Conservation (phyloP, 2,113 vertebrate genomes). For the Pelecanoides urinatrix region DNA sequence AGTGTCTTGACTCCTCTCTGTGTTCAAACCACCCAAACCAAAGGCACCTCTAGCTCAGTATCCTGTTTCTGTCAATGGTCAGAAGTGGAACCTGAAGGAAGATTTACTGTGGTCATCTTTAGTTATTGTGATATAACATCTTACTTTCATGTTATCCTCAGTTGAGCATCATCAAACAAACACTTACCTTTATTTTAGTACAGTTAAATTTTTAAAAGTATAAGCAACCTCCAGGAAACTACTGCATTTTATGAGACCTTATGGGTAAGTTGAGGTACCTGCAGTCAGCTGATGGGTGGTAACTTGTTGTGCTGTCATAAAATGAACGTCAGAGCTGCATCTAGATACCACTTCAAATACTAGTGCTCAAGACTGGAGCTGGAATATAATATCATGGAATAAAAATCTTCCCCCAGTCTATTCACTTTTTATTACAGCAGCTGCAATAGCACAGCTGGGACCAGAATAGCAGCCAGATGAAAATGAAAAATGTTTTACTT, state of each 20-base stretch:
- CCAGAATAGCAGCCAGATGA: background rate
- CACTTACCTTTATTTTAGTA: background rate
- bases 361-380: background rate
- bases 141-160: background rate
- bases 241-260: background rate
- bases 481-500: constrained; percentile 37
- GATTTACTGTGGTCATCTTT: background rate
- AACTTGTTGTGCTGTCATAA: background rate
- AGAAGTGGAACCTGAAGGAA: background rate
- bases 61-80: background rate
- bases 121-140: background rate
- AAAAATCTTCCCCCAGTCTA: background rate
- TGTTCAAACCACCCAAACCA: background rate
- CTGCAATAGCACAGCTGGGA: constrained; percentile 35
- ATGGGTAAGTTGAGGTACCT: background rate
- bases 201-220: background rate
- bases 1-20: background rate
- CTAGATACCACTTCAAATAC: background rate
- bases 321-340: background rate
- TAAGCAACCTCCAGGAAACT: background rate
- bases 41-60: background rate
- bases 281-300: background rate
- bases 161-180: background rate
- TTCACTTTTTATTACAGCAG: constrained; percentile 21
- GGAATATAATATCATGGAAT: background rate